Base-by-base conservation (phyloP, 53 echinoderm and acorn worm genomes). In the Pentamera pediparva region DNA sequence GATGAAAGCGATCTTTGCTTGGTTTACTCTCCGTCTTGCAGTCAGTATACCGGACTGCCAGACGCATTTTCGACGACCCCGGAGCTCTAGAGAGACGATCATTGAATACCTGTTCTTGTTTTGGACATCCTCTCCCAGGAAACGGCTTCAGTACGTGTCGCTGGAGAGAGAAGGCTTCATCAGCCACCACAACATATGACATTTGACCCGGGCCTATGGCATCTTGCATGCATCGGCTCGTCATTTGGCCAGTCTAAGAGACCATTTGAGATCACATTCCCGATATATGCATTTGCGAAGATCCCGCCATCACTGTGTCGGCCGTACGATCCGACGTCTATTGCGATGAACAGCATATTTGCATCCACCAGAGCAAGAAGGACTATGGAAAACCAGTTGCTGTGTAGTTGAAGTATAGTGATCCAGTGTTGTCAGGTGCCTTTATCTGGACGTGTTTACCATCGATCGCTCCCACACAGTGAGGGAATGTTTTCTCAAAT, bases 21-120 rank as follows among this genome's bases (percentile, higher is more conserved):
- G 71, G 78, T 70, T 70, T 9, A 77, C 37, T 4, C 78, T 49
- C 84, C 84, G 78, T 59, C 61, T 78, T 58, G 84, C 78, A 36
- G 71, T 62, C 10, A 54, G 51, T 6, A 81, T 73, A 6, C 81
- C 74, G n/a, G n/a, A n/a, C n/a, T n/a, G n/a, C n/a, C n/a, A 60
- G 74, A 74, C 3, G 74, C 48, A 74, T 81, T 81, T 57, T 81
- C 81, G 4, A 62, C 74, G 34, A 81, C 47, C 13, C 81, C 47
- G 6, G 41, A 2, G 81, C 81, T 38, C 76, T 20, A 5, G 77
- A 76, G 6, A 83, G 54, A 4, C 64, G 47, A 32, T 65, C 35
- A 18, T 75, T 76, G 33, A 50, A 76, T 37, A 76, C 77, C 12
- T 32, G 77, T 31, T 67, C 52, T 11, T 51, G 10, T 51, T 51